These are phyloP conservation scores for Aplodontia rufa DNA, from an alignment of 2,113 vertebrate species.

Conservation along the genomic window DNA sequence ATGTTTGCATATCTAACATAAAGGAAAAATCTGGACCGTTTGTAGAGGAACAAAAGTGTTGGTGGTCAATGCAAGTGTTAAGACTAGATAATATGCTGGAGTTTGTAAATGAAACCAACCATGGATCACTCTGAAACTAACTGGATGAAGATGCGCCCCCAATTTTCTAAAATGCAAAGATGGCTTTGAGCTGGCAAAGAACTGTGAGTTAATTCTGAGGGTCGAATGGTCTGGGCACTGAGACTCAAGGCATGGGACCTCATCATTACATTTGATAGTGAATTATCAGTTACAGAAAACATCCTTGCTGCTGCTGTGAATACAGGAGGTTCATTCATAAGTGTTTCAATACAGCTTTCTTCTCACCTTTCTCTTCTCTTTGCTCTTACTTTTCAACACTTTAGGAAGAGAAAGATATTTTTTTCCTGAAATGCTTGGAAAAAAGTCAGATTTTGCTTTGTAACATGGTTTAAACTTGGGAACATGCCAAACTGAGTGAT, in stretches of 20 bases:
- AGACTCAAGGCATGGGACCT: not conserved
- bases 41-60: not conserved
- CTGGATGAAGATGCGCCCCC: not conserved
- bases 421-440: not conserved
- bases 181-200: not conserved
- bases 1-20: not conserved
- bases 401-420: not conserved
- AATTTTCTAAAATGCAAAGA: not conserved
- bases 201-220: slow-evolving; percentile 6
- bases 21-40: not conserved
- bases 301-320: not conserved
- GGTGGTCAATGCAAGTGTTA: not conserved
- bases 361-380: not conserved
- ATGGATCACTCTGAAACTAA: not conserved
- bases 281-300: not conserved
- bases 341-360: not conserved
- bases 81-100: not conserved
- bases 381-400: not conserved
- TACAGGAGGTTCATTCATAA: not conserved
- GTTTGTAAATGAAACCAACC: not conserved
- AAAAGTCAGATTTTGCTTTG: not conserved
- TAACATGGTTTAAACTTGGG: not conserved
- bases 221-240: not conserved
- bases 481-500: slow-evolving; percentile 9
- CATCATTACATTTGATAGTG: not conserved